Evolutionary conservation across 2,797 vertebrate genomes (phyloP).

Genomic region (Huso huso): DNA sequence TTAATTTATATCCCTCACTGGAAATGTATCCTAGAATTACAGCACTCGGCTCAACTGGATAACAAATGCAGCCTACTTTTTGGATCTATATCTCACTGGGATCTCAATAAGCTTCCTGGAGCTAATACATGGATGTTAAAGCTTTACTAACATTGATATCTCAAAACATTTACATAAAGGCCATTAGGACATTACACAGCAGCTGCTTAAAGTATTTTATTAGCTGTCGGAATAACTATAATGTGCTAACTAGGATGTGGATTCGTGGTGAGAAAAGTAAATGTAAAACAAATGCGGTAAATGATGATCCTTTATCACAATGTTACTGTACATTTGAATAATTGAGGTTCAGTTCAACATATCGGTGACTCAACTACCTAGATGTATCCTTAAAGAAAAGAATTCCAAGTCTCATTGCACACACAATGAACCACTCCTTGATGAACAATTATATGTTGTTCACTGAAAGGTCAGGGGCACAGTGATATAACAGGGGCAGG

Average conservation of each 20-base stretch:
- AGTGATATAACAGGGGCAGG: too few relatives aligned
- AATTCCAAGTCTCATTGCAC: too few relatives aligned
- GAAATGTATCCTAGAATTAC: conserved; percentile 22
- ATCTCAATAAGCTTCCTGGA: conserved; percentile 38
- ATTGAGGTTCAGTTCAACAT: too few relatives aligned
- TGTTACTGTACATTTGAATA: too few relatives aligned
- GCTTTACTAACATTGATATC: conserved; percentile 33
- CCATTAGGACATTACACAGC: neutral
- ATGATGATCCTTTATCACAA: too few relatives aligned
- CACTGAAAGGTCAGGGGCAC: too few relatives aligned
- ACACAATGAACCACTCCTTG: too few relatives aligned
- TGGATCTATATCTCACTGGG: conserved; percentile 36
- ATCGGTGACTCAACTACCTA: too few relatives aligned
- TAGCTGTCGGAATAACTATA: conserved; percentile 1
- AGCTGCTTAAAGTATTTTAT: neutral
- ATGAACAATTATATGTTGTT: too few relatives aligned
- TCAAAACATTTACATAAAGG: conserved; percentile 15
- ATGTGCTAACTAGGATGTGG: neutral
- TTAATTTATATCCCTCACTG: conserved; percentile 28
- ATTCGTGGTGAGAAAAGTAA: neutral
- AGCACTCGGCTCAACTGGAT: conserved; percentile 35
- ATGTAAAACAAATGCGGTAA: neutral
- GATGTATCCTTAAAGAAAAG: too few relatives aligned
- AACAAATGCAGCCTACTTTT: conserved; percentile 39
- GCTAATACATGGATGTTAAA: conserved; percentile 32